Evolutionary conservation across 2,113 vertebrate genomes (phyloP), one percentile per base, ranked within the genome.

Genomic region (Tympanuchus pallidicinctus): DNA sequence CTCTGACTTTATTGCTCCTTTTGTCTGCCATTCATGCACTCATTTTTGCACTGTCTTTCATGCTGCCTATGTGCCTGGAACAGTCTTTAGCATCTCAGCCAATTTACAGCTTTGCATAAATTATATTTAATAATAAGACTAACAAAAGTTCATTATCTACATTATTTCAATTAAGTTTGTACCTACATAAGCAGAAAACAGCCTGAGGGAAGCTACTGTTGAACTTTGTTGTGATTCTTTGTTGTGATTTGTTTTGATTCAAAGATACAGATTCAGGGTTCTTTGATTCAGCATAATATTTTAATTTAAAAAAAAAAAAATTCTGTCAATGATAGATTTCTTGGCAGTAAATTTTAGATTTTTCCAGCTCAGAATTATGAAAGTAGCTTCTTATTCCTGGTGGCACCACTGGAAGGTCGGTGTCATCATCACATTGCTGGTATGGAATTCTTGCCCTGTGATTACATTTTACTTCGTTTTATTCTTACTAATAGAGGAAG

Each of bases 71-170:
- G 94, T 96, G 91, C 95, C 95, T 95, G 94, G 95, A 95, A 96
- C 95, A 92, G 95, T 92, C 95, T 94, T 96, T 96, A 96, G 94
- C 95, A 96, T 96, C 89, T 82, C 91, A 86, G 96, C 96, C 94
- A 96, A 96, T 96, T 96, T 95, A 67, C 95, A 96, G 94, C 91
- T 96, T 96, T 96, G 95, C 94, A 96, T 96, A 96, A 96, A 96
- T 96, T 96, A 95, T 96, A 95, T 96, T 96, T 96, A 85, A 96
- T 96, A 96, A 95, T 96, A 95, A 93, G 94, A 94, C 94, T 96
- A 96, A 96, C 94, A 95, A 87, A 94, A 96, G 94, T 94, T 96
- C 95, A 95, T 96, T 96, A 96, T 96, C 91, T 95, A 89, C 94
- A 92, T 96, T 96, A 94, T 92, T 96, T 96, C 93, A 96, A 90